These are phyloP conservation scores for Gobio occitaniae DNA, from an alignment of 2,797 vertebrate species.

Conservation along the genomic window DNA sequence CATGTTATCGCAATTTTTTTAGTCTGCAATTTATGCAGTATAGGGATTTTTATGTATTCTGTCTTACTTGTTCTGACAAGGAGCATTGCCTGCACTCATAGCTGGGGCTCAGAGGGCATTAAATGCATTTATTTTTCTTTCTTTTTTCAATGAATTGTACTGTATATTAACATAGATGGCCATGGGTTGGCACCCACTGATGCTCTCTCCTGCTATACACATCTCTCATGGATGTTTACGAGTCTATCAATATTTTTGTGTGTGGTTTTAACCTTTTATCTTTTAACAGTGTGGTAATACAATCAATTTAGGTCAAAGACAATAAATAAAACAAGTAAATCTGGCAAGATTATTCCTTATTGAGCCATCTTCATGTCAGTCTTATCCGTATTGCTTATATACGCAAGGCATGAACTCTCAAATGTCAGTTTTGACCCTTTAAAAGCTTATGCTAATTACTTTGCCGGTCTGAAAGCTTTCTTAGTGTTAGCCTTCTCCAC, in stretches of 20 bases:
- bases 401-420: conserved; percentile 3
- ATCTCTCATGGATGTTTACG: conserved; percentile 5
- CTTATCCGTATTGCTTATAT: conserved; percentile 17
- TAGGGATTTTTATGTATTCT: too few species aligned
- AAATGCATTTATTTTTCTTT: background rate
- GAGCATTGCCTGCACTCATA: background rate
- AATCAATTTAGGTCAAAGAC: conserved; percentile 27
- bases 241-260: conserved; percentile 39
- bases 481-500: conserved; percentile 44
- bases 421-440: conserved; percentile 42
- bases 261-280: conserved; percentile 30
- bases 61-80: background rate
- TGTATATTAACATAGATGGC: background rate
- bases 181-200: background rate
- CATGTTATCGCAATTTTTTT: background rate
- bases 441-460: conserved; percentile 50
- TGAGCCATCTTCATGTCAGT: background rate
- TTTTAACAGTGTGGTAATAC: conserved; percentile 6
- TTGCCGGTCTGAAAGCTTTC: conserved; percentile 48
- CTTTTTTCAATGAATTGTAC: background rate
- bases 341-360: conserved; percentile 16
- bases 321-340: conserved; percentile 44
- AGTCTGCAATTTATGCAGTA: background rate
- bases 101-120: background rate
- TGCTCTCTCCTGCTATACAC: background rate